Evolutionary conservation across 1,140 invertebrate species (phyloP).

Genomic region (Papilio machaon): DNA sequence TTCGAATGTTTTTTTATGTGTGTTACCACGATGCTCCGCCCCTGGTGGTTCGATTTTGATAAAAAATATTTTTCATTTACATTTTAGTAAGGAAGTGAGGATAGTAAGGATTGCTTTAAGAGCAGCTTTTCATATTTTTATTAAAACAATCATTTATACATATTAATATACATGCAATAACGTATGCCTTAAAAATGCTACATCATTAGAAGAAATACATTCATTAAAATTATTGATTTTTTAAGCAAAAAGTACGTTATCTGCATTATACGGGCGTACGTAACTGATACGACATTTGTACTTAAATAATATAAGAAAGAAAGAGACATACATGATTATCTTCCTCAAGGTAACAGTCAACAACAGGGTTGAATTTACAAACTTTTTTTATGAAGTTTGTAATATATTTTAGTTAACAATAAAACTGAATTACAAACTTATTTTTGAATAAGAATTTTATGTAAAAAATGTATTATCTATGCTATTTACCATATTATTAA

Average conservation of each 20-base stretch:
- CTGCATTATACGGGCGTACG: neutral
- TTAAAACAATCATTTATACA: too few relatives aligned
- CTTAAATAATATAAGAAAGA: neutral
- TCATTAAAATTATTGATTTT: constrained; percentile 9
- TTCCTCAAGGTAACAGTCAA: too few relatives aligned
- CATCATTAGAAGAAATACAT: neutral
- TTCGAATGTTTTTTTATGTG: too few relatives aligned
- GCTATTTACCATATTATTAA: constrained; percentile 2
- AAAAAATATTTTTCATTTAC: too few relatives aligned
- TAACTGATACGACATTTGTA: neutral
- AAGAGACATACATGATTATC: neutral
- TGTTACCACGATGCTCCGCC: too few relatives aligned
- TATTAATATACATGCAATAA: neutral
- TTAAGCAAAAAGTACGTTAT: neutral
- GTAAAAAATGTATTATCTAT: neutral
- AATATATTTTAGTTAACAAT: too few relatives aligned
- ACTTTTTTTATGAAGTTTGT: too few relatives aligned
- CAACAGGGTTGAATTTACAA: neutral
- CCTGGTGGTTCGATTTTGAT: too few relatives aligned
- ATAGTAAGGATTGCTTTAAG: too few relatives aligned
- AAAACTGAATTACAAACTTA: too few relatives aligned
- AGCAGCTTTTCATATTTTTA: too few relatives aligned
- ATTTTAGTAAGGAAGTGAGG: too few relatives aligned
- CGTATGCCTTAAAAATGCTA: neutral
- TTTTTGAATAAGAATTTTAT: neutral